phyloP scores from a whole-genome alignment of 1,140 invertebrate species.

The Megathymus violae region DNA sequence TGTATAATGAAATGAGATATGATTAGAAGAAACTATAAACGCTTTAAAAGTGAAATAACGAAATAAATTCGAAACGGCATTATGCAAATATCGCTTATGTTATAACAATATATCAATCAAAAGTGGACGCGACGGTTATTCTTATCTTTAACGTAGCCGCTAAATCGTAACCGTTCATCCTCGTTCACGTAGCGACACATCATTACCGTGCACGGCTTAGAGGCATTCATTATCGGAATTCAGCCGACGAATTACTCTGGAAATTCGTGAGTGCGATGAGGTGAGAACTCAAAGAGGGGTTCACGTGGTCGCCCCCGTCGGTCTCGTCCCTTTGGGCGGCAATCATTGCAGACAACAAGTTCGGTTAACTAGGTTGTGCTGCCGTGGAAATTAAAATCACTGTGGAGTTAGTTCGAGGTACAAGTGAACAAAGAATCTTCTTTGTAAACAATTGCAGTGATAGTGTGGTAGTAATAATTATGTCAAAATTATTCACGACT shows the following conservation, averaged over 20 bases:
- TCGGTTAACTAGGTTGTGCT: constrained; percentile 14
- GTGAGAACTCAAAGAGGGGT: constrained; percentile 31
- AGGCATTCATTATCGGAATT: constrained; percentile 31
- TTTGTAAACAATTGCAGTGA: background rate
- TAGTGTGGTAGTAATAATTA: background rate
- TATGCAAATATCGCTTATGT: too few relatives aligned
- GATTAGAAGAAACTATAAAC: too few relatives aligned
- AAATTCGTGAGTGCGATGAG: constrained; percentile 29
- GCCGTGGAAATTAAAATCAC: background rate
- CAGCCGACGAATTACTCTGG: constrained; percentile 25
- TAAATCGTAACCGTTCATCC: constrained; percentile 19
- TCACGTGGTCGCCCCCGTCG: background rate
- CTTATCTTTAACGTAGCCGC: background rate
- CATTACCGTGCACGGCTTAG: constrained; percentile 17
- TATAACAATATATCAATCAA: too few relatives aligned
- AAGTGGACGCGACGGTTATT: too few relatives aligned
- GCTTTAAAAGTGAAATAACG: too few relatives aligned
- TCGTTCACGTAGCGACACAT: constrained; percentile 11
- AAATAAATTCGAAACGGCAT: too few relatives aligned
- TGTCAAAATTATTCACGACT: too few relatives aligned
- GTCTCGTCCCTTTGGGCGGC: constrained; percentile 10
- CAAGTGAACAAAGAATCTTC: background rate
- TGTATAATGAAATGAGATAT: too few relatives aligned
- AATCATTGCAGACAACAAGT: constrained; percentile 9
- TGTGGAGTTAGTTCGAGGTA: background rate